Conservation (phyloP, 1,140 invertebrate genomes). For the Drosophila arizonae region DNA sequence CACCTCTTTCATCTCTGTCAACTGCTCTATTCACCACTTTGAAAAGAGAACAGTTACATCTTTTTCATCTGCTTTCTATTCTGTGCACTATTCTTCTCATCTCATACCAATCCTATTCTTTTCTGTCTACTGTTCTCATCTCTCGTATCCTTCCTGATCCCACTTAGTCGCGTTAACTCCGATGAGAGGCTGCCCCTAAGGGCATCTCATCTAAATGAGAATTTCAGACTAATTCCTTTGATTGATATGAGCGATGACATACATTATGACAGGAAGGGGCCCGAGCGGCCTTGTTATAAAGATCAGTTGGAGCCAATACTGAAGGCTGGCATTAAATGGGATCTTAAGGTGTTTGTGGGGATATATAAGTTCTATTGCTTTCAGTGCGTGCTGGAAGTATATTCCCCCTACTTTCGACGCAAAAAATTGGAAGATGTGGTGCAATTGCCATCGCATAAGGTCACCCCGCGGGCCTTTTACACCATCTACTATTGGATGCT, state of each 20-base stretch:
- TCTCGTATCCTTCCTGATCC: not conserved
- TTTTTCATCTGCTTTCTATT: too few relatives aligned
- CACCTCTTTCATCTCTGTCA: too few relatives aligned
- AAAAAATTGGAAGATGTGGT: not conserved
- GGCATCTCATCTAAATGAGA: not conserved
- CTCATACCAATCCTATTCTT: too few relatives aligned
- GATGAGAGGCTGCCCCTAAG: not conserved
- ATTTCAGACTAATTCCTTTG: not conserved
- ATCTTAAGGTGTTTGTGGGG: constrained; percentile 31
- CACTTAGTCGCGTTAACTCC: not conserved
- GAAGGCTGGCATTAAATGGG: not conserved
- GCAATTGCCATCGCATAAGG: constrained; percentile 57
- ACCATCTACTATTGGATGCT: constrained; percentile 91
- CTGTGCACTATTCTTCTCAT: too few relatives aligned
- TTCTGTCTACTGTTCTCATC: too few relatives aligned
- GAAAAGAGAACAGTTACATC: too few relatives aligned
- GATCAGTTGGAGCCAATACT: not conserved
- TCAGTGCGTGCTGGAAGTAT: constrained; percentile 28
- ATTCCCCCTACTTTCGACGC: constrained; percentile 32
- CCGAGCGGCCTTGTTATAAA: not conserved
- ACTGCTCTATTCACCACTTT: too few relatives aligned
- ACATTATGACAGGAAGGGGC: not conserved
- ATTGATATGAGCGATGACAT: not conserved
- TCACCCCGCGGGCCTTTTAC: constrained; percentile 86
- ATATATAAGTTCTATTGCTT: constrained; percentile 43